A percentile compares a stretch with the other conserved stretches of the same genome.
Evolutionary conservation across 2,113 vertebrate species (phyloP).

Genomic region (Tupaia tana): DNA sequence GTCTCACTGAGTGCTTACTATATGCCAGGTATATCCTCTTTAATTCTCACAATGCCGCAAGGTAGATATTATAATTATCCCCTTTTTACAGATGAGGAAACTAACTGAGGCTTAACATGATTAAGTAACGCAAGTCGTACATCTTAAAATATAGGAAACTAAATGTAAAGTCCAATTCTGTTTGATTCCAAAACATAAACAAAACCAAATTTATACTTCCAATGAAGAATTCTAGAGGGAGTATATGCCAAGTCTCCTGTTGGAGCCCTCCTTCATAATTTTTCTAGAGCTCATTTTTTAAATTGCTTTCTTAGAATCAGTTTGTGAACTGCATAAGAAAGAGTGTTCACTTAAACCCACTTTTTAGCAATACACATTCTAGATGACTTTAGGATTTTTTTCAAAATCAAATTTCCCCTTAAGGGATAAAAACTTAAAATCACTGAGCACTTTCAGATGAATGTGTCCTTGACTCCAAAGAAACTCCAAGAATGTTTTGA

Average conservation of each 20-base stretch:
- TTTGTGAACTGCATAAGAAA: neutral
- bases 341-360: neutral
- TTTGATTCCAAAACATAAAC: constrained; percentile 51
- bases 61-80: neutral
- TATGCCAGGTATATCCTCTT: neutral
- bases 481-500: constrained; percentile 24
- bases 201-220: neutral
- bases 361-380: neutral
- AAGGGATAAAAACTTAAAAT: constrained; percentile 14
- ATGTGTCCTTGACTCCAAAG: constrained; percentile 3
- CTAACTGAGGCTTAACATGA: neutral
- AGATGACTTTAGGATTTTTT: neutral
- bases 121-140: neutral
- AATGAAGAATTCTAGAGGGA: neutral
- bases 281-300: constrained; percentile 11
- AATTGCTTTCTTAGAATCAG: constrained; percentile 40
- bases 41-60: neutral
- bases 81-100: constrained; percentile 7
- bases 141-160: constrained; percentile 36
- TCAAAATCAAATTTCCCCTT: constrained; percentile 33
- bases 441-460: neutral
- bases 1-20: neutral
- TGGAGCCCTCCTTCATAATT: neutral
- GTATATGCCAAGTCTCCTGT: neutral
- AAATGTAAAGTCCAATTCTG: constrained; percentile 10